phyloP scores from a whole-genome alignment of 2,888 invertebrate species.

The Cheilosia scutellata region DNA sequence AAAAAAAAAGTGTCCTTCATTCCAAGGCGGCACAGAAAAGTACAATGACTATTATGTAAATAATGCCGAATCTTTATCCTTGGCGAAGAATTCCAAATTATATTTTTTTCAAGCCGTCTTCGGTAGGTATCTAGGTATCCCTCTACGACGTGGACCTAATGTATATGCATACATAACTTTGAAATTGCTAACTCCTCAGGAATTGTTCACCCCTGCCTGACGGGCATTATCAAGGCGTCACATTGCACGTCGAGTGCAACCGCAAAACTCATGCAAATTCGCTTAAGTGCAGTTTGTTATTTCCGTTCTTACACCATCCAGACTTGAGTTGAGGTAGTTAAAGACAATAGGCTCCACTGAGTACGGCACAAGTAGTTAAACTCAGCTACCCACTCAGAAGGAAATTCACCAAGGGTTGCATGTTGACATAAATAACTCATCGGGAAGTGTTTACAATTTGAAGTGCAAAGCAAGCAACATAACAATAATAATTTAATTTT shows the following conservation, averaged over 20 bases:
- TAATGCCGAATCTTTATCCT: conserved; percentile 28
- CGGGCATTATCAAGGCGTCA: conserved; percentile 6
- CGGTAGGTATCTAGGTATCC: too few relatives aligned
- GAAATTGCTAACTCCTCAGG: neutral
- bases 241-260: conserved; percentile 1
- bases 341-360: conserved; percentile 26
- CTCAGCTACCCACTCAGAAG: conserved; percentile 17
- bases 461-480: conserved; percentile 20
- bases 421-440: conserved; percentile 70
- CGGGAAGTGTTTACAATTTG: conserved; percentile 58
- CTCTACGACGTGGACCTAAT: too few relatives aligned
- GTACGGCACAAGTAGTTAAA: conserved; percentile 43
- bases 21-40: conserved; percentile 5
- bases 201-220: neutral
- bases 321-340: conserved; percentile 28
- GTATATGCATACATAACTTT: neutral
- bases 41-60: conserved; percentile 32
- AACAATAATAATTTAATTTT: conserved; percentile 71
- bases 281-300: conserved; percentile 38
- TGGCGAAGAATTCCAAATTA: conserved; percentile 9
- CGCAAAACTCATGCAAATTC: conserved; percentile 46
- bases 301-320: conserved; percentile 20
- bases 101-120: neutral
- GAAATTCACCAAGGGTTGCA: conserved; percentile 44
- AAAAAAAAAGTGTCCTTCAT: conserved; percentile 30